Base-by-base conservation (phyloP, 23 tunicate genomes). In the Ascidia mentula region DNA sequence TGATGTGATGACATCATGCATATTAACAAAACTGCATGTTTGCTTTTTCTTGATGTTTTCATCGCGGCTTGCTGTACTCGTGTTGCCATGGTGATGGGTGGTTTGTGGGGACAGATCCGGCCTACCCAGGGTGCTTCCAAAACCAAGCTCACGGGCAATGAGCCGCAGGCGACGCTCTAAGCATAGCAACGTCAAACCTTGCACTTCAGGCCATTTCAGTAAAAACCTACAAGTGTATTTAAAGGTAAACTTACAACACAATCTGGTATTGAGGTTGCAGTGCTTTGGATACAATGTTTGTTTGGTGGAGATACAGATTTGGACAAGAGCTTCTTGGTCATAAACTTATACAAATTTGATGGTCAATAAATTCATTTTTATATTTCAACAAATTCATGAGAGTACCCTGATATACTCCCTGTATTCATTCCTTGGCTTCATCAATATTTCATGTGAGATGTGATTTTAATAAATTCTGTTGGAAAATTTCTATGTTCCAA, bases 221-320 rank as follows among this genome's bases (percentile, higher is more conserved):
- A 88, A 77, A 31, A 60, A 88, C 75, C 45, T 88, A 72, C 71
- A 82, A 77, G 53, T 40, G 0, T 88, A 88, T 72, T 70, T 82
- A 36, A 77, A 88, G 93, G 93, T 88, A 88, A 37, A 6, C 24
- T 9, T 53, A 53, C 1, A 26, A 5, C 28, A 3, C 24, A 28
- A 3, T 28, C 65, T 28, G 28, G 2, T 53, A 53, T 9, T 20
- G 24, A 53, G 65, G 65, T 53, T 53, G 13, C 65, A 53, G 24
- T 53, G 65, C 65, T 53, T 53, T 53, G 65, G 24, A 53, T 20
- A n/a, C n/a, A n/a, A n/a, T n/a, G n/a, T n/a, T n/a, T n/a, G n/a
- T n/a, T n/a, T n/a, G n/a, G n/a, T n/a, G n/a, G n/a, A n/a, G n/a
- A n/a, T n/a, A n/a, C n/a, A n/a, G n/a, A n/a, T n/a, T n/a, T n/a